Percentiles rank a stretch among this genome's conserved stretches.
Conservation (phyloP, 1,140 invertebrate genomes). For the Brachionus rubens region DNA sequence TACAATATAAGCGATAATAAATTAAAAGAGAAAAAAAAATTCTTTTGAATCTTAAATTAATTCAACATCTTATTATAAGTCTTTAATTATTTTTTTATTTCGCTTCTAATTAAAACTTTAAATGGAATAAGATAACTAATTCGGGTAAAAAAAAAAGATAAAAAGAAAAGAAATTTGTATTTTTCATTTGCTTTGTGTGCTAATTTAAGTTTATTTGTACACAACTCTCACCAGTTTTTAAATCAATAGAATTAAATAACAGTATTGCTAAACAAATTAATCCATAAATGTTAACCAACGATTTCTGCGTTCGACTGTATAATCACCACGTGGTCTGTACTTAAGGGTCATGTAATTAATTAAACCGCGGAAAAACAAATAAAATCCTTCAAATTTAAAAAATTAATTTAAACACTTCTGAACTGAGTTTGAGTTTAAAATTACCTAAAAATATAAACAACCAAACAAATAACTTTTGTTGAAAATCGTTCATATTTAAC, state of each 20-base stretch:
- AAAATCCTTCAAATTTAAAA: conserved; percentile 10
- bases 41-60: too few relatives aligned
- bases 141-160: too few relatives aligned
- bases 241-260: neutral
- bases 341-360: conserved; percentile 35
- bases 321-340: conserved; percentile 25
- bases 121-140: too few relatives aligned
- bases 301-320: neutral
- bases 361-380: conserved; percentile 43
- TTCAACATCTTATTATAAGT: too few relatives aligned
- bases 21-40: too few relatives aligned
- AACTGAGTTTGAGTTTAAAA: neutral
- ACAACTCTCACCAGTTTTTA: conserved; percentile 13
- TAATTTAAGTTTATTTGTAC: neutral
- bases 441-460: conserved; percentile 45
- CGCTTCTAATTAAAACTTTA: too few relatives aligned
- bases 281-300: conserved; percentile 23
- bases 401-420: neutral
- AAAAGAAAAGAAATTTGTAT: too few relatives aligned
- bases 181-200: too few relatives aligned
- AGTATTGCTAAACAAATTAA: too few relatives aligned
- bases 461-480: conserved; percentile 44
- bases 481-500: conserved; percentile 45
- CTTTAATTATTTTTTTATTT: too few relatives aligned
- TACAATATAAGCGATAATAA: too few relatives aligned